Base-by-base conservation (phyloP, 2,113 vertebrate species). In the Cygnus buccinator region DNA sequence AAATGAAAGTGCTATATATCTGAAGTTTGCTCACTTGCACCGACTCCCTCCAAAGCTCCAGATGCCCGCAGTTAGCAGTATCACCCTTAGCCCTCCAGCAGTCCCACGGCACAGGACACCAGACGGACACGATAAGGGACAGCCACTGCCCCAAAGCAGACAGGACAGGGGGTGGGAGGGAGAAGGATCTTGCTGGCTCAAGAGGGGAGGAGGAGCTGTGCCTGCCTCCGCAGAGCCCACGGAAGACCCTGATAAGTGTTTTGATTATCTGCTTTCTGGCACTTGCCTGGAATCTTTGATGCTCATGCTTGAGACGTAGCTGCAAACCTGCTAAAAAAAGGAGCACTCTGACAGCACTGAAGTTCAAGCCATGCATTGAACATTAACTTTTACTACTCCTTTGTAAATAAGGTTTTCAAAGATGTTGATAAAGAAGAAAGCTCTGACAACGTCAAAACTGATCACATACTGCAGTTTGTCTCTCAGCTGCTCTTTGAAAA, bases 1-100 rank as follows among this genome's bases (percentile, higher is more conserved):
- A 89, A 93, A 89, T 79, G 66, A 84, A 96, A 92, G 66, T 22
- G 28, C 66, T 82, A 43, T 14, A 72, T 63, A 65, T 63, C 58
- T 90, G 80, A 72, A 92, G 83, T 84, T 75, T 57, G 11, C 83
- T 74, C 70, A 22, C 81, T 41, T 80, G 50, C 22, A 29, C 58
- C 44, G 81, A 41, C 37, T 85, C 63, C 46, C 31, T 77, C 50
- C 43, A 48, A 48, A 89, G 35, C 68, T 61, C 55, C 61, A 93
- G 82, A 67, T 1, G 41, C 33, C 21, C 29, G 11, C 39, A 35
- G 26, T 35, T 44, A 59, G 41, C 13, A 35, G 2, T 22, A 67
- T 50, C 67, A 33, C 58, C 55, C 54, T 48, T 48, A 9, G 1
- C 1, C 43, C 29, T 88, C 37, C 33, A 46, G 54, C 3, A 57